These are phyloP conservation scores for Timema podura DNA, from an alignment of 2,888 invertebrate species.

Conservation along the genomic window DNA sequence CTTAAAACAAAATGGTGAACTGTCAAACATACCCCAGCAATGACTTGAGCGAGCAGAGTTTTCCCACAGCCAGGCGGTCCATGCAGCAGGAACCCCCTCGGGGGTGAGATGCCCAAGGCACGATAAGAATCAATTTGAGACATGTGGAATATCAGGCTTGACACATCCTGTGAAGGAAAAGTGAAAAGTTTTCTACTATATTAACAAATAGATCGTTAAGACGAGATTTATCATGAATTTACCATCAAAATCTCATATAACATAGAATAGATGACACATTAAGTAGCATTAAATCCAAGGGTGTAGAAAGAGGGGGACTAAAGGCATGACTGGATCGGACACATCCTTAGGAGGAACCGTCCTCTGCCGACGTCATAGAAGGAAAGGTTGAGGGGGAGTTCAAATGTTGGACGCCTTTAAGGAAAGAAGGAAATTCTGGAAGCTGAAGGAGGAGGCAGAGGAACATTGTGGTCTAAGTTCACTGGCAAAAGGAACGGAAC, in stretches of 20 bases:
- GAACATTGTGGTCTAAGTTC: too few species aligned
- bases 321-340: not conserved
- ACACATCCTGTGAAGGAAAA: slow-evolving; percentile 53
- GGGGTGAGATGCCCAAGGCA: slow-evolving; percentile 78
- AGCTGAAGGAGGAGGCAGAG: too few species aligned
- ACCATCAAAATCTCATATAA: too few species aligned
- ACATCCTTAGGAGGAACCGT: not conserved
- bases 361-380: too few species aligned
- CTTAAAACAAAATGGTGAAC: not conserved
- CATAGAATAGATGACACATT: not conserved
- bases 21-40: slow-evolving; percentile 64
- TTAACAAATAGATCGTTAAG: not conserved
- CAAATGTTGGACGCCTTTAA: too few species aligned
- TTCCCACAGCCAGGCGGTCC: slow-evolving; percentile 97
- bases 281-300: not conserved
- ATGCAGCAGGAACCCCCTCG: slow-evolving; percentile 86
- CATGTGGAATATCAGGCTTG: slow-evolving; percentile 76
- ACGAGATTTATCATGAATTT: too few species aligned
- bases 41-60: slow-evolving; percentile 74
- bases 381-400: too few species aligned
- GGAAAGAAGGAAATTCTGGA: too few species aligned
- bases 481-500: too few species aligned
- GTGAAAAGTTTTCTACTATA: slow-evolving; percentile 20
- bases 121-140: slow-evolving; percentile 87
- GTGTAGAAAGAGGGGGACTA: not conserved